Base-by-base conservation (phyloP, 2,888 invertebrate species). In the Tiphia femorata region DNA sequence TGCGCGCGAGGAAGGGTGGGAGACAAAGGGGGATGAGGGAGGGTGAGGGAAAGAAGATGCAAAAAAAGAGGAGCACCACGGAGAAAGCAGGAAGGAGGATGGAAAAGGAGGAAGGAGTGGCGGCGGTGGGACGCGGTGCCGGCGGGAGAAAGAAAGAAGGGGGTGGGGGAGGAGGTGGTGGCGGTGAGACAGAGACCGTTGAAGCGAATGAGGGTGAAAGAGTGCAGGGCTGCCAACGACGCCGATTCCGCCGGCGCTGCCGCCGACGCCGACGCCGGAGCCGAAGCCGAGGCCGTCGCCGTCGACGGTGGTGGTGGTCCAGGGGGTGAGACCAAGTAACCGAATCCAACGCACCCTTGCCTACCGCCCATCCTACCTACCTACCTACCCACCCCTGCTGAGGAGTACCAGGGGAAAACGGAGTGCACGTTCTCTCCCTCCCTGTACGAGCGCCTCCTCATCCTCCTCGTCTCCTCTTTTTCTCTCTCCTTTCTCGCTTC, bases 261-360 rank as follows among this genome's bases (percentile, higher is more conserved):
- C 47, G 37, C 16, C 35, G 35, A 10, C 35, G 14, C 2, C 35
- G 14, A 7, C 35, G 35, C 12, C 3, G 35, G 12, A 2, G 14
- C 12, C 6, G 35, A 7, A 2, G 35, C 3, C 35, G 35, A 43
- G 48, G 58, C 50, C 35, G 35, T 14, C 16, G 35, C 3, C 2
- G 35, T 2, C 35, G 14, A 16, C 52, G 50, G 43, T 40, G 29
- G 42, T 30, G 37, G 33, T 21, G 54, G 70, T 71, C 66, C 68
- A 61, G 72, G 72, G 71, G 72, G 75, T 70, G 76, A 75, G 78
- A 74, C 75, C 80, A 77, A 82, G 82, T 82, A 81, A 82, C 81
- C 81, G 81, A 82, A 81, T 80, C 81, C 79, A 75, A 77, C 77
- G 78, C 78, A 77, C 77, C 77, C 79, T 73, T 73, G 71, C 76